Evolutionary conservation across 1,140 invertebrate genomes (phyloP), one percentile per base, ranked within the genome.

Genomic region (Steinernema khuongi): DNA sequence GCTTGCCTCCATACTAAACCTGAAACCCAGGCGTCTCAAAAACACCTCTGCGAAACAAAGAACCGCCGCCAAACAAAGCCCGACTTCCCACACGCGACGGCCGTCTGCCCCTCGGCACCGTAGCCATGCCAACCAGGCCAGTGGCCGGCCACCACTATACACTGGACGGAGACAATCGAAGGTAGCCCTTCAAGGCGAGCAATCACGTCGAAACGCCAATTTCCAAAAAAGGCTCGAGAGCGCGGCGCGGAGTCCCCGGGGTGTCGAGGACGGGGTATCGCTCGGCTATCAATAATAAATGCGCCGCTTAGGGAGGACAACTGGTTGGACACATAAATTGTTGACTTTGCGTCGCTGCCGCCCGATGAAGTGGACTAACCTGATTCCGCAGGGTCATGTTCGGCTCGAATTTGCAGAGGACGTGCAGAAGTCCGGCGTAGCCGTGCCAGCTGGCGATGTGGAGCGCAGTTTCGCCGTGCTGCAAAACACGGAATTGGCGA

Each of bases 381-480:
- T 83, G 81, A 84, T 88, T 87, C 77, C 78, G 74, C n/a, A 88
- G 77, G 72, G 86, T 82, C 26, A 86, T 80, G 68, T 85, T 79
- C 11, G 87, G 87, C 33, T 85, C 86, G 71, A 86, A 85, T 74
- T 86, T 79, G 80, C 87, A 88, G 2, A 90, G 81, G 31, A 87
- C 80, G 76, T 82, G 84, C 73, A 87, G 87, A 78, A 89, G 88
- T 60, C 84, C 81, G 0, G 87, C 85, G 78, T 88, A 88, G 44
- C 87, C 89, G 80, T 89, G 88, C 88, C 88, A 89, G n/a, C 87
- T 86, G 43, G 88, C 88, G 74, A 88, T 87, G 80, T 89, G 88
- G 1, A 89, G 80, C 1, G 88, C 87, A 1, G 88, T 88, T 77
- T 89, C 89, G 32, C 87, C 88, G 76, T 88, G 86, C 88, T 89